Percentiles rank a stretch among this genome's conserved stretches.
These are phyloP conservation scores for Tyrophagus putrescentiae DNA, from an alignment of 1,140 invertebrate genomes.

Conservation along the genomic window DNA sequence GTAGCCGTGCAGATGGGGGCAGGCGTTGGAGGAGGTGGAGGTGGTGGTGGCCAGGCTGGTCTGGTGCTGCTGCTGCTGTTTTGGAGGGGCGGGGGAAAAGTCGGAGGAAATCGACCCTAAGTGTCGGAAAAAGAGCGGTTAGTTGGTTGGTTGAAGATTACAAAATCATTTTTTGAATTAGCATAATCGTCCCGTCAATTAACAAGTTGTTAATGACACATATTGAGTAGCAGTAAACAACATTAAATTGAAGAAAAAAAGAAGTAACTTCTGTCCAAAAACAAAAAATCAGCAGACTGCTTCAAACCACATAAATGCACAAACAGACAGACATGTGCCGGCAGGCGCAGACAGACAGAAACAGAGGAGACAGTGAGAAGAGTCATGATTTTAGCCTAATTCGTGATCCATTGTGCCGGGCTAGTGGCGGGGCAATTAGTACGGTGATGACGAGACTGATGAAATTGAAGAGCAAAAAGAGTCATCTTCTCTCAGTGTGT, in stretches of 20 bases:
- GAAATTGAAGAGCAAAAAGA: neutral
- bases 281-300: no score
- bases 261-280: no score
- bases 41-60: neutral
- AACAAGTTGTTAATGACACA: neutral
- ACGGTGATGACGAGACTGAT: no score
- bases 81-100: neutral
- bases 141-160: neutral
- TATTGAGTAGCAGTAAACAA: neutral
- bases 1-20: conserved; percentile 64
- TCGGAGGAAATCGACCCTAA: neutral
- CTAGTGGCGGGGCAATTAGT: no score
- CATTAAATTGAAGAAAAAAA: no score
- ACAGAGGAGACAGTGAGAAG: neutral
- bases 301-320: neutral
- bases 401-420: conserved; percentile 2
- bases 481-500: no score
- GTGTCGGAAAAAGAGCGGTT: neutral
- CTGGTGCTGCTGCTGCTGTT: neutral
- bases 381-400: conserved; percentile 14
- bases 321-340: no score
- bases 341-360: neutral
- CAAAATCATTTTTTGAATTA: neutral
- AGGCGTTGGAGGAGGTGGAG: conserved; percentile 9
- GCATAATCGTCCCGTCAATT: neutral